Evolutionary conservation across 2,113 vertebrate genomes (phyloP).

Genomic region (Physeter macrocephalus): DNA sequence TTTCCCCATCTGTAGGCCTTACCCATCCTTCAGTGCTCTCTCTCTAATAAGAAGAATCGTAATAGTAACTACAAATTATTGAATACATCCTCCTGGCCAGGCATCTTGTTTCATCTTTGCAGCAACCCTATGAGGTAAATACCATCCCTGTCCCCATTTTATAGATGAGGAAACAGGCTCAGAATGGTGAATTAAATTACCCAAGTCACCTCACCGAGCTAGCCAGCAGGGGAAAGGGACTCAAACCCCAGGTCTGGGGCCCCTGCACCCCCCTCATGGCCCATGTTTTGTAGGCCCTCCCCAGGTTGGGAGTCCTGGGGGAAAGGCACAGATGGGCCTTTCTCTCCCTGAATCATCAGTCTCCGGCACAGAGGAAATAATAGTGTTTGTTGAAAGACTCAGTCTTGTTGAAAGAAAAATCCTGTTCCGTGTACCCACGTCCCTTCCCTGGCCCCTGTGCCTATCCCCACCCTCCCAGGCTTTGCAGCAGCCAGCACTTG

Average conservation of each 20-base stretch:
- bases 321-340: not conserved
- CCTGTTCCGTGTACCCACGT: not conserved
- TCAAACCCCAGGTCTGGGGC: not conserved
- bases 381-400: not conserved
- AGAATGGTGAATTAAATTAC: not conserved
- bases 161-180: not conserved
- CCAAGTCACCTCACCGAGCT: not conserved
- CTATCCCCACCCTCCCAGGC: not conserved
- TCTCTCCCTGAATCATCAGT: not conserved
- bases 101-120: not conserved
- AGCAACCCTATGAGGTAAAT: not conserved
- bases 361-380: slow-evolving; percentile 15
- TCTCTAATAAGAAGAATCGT: not conserved
- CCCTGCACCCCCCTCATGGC: not conserved
- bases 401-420: slow-evolving; percentile 10
- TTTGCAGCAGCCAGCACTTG: not conserved
- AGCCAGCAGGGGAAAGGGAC: no score
- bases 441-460: not conserved
- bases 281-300: not conserved
- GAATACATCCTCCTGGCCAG: not conserved
- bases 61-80: not conserved
- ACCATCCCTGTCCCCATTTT: not conserved
- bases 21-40: not conserved
- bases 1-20: not conserved
- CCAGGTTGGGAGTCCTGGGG: not conserved